Percentiles rank a stretch among this genome's conserved stretches.
phyloP scores from a whole-genome alignment of 2,888 invertebrate genomes.

The Slavum lentiscoides region DNA sequence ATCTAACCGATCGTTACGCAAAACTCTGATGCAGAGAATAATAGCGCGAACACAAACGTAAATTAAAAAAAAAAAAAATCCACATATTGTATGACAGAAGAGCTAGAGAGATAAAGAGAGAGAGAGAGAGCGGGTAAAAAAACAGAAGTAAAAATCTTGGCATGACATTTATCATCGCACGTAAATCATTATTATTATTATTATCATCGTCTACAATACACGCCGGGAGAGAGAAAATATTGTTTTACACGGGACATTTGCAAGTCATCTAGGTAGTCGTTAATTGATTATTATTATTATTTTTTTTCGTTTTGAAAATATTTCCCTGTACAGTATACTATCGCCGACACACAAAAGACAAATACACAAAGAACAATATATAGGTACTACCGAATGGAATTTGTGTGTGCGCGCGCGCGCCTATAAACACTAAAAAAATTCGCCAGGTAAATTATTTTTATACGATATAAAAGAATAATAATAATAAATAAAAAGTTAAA shows the following conservation, averaged over 20 bases:
- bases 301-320: conserved; percentile 10
- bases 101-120: neutral
- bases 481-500: too few relatives aligned
- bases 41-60: neutral
- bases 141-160: conserved; percentile 22
- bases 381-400: neutral
- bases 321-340: neutral
- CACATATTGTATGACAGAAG: too few relatives aligned
- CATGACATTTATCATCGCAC: conserved; percentile 33
- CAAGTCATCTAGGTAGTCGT: conserved; percentile 34
- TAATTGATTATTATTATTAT: conserved; percentile 39
- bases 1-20: too few relatives aligned
- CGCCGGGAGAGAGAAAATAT: conserved; percentile 31
- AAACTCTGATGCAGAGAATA: too few relatives aligned
- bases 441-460: too few relatives aligned
- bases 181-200: conserved; percentile 40
- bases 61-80: conserved; percentile 6
- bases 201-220: neutral
- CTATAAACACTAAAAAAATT: conserved; percentile 14
- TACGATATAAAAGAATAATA: too few relatives aligned
- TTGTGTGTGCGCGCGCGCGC: neutral
- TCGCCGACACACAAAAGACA: conserved; percentile 26
- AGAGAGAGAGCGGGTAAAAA: neutral
- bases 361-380: too few relatives aligned
- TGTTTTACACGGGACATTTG: conserved; percentile 11